Evolutionary conservation across 2,888 invertebrate species (phyloP), one percentile per base, ranked within the genome.

Genomic region (Urechis unicinctus): DNA sequence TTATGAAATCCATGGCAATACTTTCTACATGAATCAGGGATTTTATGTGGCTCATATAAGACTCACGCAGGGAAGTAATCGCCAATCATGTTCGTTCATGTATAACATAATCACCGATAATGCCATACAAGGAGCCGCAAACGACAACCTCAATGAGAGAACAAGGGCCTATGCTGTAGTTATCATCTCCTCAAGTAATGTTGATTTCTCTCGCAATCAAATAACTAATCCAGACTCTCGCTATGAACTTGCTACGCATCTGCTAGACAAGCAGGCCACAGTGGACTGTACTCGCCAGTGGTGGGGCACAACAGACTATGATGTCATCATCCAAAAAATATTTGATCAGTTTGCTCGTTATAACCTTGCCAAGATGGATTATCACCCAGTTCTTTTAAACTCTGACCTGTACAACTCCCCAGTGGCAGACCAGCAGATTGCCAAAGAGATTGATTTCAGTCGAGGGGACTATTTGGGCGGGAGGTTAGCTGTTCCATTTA

Each of bases 201-300:
- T 95, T 0, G 84, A 86, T 46, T 84, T 97, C 1, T 91, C 84
- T 67, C 83, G 96, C 57, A 98, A 98, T 77, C 90, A 92, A 58
- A 85, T 97, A 42, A 86, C 89, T 57, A 97, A 98, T 78, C 87
- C 87, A 1, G 86, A 87, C 61, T 93, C 96, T 0, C 84, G 85
- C 53, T 95, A 93, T 74, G 97, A 98, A 81, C 87, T 98, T 48
- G 94, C 94, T 0, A 94, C 95, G 0, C 96, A 97, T 70, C 82
- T 96, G 22, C 87, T 88, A 70, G 94, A 96, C 74, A 96, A 56
- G 53, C 62, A 60, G 44, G 51, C 45, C 5, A 43, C 25, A 1
- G 87, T 98, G n/a, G 91, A 95, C 73, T 95, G 93, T 65, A 88
- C 91, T 0, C 89, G 85, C 73, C 98, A 98, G 73, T 97, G 93